These are phyloP conservation scores for Hippocampus kuda DNA, from an alignment of 2,797 vertebrate species.

Conservation along the genomic window DNA sequence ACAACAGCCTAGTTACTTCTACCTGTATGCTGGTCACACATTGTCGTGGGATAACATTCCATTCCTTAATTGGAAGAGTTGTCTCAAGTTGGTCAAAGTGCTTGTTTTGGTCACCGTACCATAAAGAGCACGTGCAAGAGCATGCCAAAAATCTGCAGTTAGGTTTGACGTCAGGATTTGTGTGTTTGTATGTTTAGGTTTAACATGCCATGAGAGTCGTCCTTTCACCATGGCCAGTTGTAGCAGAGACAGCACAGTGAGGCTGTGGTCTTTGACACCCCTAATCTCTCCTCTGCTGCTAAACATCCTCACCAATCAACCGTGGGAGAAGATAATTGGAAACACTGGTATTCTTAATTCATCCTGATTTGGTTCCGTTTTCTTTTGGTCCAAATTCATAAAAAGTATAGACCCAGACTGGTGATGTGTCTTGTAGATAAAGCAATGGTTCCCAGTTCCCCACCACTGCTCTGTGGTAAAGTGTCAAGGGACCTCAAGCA, in stretches of 20 bases:
- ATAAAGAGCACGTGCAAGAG: too few relatives aligned
- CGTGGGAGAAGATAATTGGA: conserved; percentile 88
- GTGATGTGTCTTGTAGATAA: conserved; percentile 63
- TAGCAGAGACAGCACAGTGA: conserved; percentile 92
- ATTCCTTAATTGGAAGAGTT: too few relatives aligned
- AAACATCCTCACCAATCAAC: conserved; percentile 76
- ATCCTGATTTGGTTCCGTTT: neutral
- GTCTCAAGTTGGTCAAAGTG: too few relatives aligned
- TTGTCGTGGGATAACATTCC: too few relatives aligned
- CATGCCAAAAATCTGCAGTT: neutral
- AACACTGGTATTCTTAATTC: conserved; percentile 71
- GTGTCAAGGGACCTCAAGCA: conserved; percentile 88
- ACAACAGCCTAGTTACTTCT: too few relatives aligned
- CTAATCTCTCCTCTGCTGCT: conserved; percentile 81
- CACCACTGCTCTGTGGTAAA: conserved; percentile 88
- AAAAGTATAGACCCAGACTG: neutral
- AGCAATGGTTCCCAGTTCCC: conserved; percentile 73
- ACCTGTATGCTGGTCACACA: too few relatives aligned
- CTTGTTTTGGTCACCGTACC: too few relatives aligned
- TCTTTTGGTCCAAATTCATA: neutral
- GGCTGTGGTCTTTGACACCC: conserved; percentile 88
- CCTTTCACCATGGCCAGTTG: conserved; percentile 97
- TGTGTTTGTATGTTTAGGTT: conserved; percentile 57
- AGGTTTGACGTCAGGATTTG: neutral
- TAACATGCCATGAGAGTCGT: conserved; percentile 84